A percentile compares a stretch with the other conserved stretches of the same genome.
These are phyloP conservation scores for Chloebia gouldiae DNA, from an alignment of 2,113 vertebrate genomes.

Conservation along the genomic window DNA sequence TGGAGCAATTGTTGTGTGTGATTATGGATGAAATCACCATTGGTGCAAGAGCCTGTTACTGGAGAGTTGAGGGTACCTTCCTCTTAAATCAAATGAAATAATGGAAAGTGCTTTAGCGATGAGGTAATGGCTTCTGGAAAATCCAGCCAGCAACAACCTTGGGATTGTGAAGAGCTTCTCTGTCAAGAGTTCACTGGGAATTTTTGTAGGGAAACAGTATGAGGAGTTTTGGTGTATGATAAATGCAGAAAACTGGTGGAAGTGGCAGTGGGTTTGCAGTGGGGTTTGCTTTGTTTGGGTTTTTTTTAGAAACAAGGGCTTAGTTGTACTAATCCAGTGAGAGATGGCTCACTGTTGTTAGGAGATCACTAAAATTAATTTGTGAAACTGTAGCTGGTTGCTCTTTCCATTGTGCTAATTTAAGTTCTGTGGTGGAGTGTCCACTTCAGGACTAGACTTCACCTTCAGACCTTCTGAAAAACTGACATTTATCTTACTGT, in stretches of 20 bases:
- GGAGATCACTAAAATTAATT: not conserved
- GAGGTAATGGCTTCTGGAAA: not conserved
- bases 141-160: not conserved
- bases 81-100: not conserved
- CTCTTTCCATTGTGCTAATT: not conserved
- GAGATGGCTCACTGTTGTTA: not conserved
- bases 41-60: not conserved
- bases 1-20: not conserved
- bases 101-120: slow-evolving; percentile 1
- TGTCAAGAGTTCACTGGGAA: not conserved
- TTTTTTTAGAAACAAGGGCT: not conserved
- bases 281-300: not conserved
- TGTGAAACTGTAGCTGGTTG: not conserved
- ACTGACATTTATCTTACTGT: not conserved
- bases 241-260: not conserved
- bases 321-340: not conserved
- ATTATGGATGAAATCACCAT: not conserved
- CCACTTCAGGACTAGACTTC: not conserved
- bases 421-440: not conserved
- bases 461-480: not conserved
- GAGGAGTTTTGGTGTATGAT: not conserved
- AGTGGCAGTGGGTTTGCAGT: not conserved
- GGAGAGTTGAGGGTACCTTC: not conserved
- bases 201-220: not conserved
- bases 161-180: not conserved